These are phyloP conservation scores for Drosophila lini DNA, from an alignment of 1,140 invertebrate genomes.

Conservation along the genomic window DNA sequence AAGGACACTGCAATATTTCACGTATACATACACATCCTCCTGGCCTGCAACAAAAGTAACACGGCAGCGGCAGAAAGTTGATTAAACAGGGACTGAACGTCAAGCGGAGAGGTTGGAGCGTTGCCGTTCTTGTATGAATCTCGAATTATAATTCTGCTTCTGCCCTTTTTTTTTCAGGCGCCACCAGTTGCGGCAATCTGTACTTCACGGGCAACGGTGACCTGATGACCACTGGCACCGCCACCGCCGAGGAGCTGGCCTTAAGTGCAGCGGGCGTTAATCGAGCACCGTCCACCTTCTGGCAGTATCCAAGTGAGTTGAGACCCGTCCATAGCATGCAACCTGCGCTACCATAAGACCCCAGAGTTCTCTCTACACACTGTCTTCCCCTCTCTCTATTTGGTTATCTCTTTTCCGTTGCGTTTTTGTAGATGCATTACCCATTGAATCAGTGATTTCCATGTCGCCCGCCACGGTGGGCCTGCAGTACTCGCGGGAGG, in stretches of 20 bases:
- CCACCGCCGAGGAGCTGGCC: constrained; percentile 77
- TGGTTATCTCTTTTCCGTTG: constrained; percentile 73
- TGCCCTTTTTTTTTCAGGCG: constrained; percentile 48
- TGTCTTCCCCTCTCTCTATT: constrained; percentile 50
- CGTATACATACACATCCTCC: constrained; percentile 67
- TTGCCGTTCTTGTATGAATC: background rate
- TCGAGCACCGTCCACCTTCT: constrained; percentile 87
- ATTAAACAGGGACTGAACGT: constrained; percentile 60
- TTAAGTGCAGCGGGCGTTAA: constrained; percentile 69
- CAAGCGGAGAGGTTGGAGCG: constrained; percentile 41
- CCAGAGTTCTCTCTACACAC: constrained; percentile 12
- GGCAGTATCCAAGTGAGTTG: constrained; percentile 90
- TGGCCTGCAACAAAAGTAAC: constrained; percentile 36
- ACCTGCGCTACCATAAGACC: background rate
- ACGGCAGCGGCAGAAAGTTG: constrained; percentile 50
- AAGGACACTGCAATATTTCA: constrained; percentile 78
- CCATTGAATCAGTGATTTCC: constrained; percentile 88
- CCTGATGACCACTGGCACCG: constrained; percentile 75
- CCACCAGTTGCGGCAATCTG: constrained; percentile 79
- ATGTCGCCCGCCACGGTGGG: constrained; percentile 89
- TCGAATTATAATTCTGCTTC: background rate
- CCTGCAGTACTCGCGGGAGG: constrained; percentile 92
- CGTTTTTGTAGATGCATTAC: constrained; percentile 86
- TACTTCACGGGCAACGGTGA: constrained; percentile 82
- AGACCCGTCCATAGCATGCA: constrained; percentile 2